phyloP scores from a whole-genome alignment of 2,888 invertebrate genomes.

The Perizoma affinitatum region DNA sequence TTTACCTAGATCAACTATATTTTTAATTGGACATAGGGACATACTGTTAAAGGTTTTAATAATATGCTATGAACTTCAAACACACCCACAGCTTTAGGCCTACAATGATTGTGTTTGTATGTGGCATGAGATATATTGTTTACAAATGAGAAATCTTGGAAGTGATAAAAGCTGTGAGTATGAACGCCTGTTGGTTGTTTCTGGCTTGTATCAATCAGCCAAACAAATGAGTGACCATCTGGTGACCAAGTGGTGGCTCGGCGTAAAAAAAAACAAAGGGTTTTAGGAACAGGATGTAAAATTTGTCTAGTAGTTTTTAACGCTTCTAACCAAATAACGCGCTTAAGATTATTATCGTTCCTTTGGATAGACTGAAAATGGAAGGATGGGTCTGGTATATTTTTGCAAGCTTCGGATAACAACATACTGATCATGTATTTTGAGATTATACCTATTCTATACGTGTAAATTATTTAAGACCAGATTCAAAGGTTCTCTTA shows the following conservation, averaged over 20 bases:
- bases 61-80: background rate
- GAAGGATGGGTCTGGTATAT: too few relatives aligned
- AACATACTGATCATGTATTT: too few relatives aligned
- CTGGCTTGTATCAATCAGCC: slow-evolving; percentile 50
- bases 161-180: slow-evolving; percentile 50
- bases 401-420: too few relatives aligned
- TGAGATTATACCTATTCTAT: too few relatives aligned
- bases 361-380: background rate
- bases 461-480: too few relatives aligned
- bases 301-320: slow-evolving; percentile 9
- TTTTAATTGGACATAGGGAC: too few relatives aligned
- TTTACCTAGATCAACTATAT: too few relatives aligned
- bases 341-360: background rate
- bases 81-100: slow-evolving; percentile 7
- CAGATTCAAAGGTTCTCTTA: too few relatives aligned
- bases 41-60: too few relatives aligned
- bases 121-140: slow-evolving; percentile 39
- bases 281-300: slow-evolving; percentile 13
- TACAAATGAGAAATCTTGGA: slow-evolving; percentile 46
- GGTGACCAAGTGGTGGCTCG: slow-evolving; percentile 68
- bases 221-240: slow-evolving; percentile 69
- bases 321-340: too few relatives aligned
- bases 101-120: slow-evolving; percentile 19
- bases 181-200: slow-evolving; percentile 43
- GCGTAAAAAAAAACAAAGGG: slow-evolving; percentile 47